Conservation (phyloP, 2,888 invertebrate species). For the Tiliacea aurago region DNA sequence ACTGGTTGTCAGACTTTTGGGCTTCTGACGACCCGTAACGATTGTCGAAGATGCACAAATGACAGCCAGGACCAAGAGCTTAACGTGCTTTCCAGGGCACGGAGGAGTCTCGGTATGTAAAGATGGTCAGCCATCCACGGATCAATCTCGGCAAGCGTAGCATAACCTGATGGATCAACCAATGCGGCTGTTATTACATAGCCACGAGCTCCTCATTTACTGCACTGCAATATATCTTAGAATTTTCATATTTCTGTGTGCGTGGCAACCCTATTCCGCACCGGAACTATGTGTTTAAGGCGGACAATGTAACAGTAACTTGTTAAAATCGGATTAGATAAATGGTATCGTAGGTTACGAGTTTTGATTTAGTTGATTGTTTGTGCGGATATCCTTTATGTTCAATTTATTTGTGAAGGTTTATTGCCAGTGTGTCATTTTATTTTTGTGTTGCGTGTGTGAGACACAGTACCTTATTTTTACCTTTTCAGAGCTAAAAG, state of each 20-base stretch:
- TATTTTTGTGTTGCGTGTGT: not conserved
- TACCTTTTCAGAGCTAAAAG: not conserved
- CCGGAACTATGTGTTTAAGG: slow-evolving; percentile 75
- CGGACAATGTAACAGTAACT: slow-evolving; percentile 77
- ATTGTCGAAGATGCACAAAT: too few relatives aligned
- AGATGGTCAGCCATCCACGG: too few relatives aligned
- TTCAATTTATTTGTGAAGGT: not conserved
- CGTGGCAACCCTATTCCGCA: slow-evolving; percentile 53
- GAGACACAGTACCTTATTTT: not conserved
- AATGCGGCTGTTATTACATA: too few relatives aligned
- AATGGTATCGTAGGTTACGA: slow-evolving; percentile 60
- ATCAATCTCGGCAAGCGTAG: too few relatives aligned
- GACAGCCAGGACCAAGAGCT: too few relatives aligned
- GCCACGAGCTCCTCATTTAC: too few relatives aligned
- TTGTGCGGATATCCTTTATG: slow-evolving; percentile 1
- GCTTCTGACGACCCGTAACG: too few relatives aligned
- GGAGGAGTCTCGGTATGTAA: too few relatives aligned
- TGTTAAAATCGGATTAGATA: slow-evolving; percentile 79
- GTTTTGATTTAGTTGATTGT: slow-evolving; percentile 45
- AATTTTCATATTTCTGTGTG: not conserved
- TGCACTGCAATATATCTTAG: not conserved
- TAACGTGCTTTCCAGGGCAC: too few relatives aligned
- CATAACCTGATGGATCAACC: too few relatives aligned
- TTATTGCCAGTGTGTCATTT: not conserved
- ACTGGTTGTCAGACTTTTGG: too few relatives aligned